phyloP scores from a whole-genome alignment of 2,888 invertebrate genomes.

The Icerya purchasi region DNA sequence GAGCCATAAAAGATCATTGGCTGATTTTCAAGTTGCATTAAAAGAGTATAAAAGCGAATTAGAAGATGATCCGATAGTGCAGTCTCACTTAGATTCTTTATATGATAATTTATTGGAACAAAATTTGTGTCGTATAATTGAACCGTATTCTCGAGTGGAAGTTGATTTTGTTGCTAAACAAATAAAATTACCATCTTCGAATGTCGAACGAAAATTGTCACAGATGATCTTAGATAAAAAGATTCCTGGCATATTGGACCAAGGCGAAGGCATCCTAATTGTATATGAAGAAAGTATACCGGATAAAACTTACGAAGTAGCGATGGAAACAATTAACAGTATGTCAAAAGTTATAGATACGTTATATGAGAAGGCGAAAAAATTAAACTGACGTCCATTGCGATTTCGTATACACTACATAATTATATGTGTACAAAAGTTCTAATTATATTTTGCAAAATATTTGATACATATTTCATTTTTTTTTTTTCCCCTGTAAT shows the following conservation, averaged over 20 bases:
- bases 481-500: no score
- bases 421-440: not conserved
- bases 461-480: no score
- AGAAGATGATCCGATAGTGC: conserved; percentile 88
- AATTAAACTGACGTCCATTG: conserved; percentile 33
- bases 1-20: conserved; percentile 85
- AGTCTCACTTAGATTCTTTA: conserved; percentile 85
- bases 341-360: conserved; percentile 99
- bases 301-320: conserved; percentile 94
- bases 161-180: conserved; percentile 68
- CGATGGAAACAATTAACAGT: conserved; percentile 90
- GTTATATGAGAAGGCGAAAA: conserved; percentile 96
- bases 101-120: conserved; percentile 99
- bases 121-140: conserved; percentile 93
- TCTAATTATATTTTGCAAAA: not conserved
- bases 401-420: not conserved
- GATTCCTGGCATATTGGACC: conserved; percentile 89
- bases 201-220: conserved; percentile 95
- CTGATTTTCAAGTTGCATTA: conserved; percentile 82
- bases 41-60: conserved; percentile 70
- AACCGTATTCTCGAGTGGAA: conserved; percentile 94
- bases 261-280: conserved; percentile 92
- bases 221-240: conserved; percentile 98
- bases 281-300: conserved; percentile 87
- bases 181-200: conserved; percentile 69